Evolutionary conservation across 2,113 vertebrate species (phyloP).

Genomic region (Nipponia nippon): DNA sequence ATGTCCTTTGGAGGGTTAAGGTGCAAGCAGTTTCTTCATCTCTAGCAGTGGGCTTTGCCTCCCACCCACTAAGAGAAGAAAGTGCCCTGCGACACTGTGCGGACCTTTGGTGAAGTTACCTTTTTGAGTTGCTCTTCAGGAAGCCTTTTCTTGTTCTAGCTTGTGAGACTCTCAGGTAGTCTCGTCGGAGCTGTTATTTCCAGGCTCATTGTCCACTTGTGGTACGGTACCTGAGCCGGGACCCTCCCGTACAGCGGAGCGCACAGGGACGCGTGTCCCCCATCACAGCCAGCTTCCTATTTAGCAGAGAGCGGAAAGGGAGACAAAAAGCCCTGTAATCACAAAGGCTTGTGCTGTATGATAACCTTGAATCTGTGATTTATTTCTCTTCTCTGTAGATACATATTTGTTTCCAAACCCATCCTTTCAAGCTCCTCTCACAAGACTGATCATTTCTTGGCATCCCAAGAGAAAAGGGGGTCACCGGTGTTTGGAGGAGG

Average conservation of each 20-base stretch:
- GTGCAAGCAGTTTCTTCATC: conserved; percentile 42
- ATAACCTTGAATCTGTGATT: neutral
- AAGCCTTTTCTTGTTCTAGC: conserved; percentile 55
- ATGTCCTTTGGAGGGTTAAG: conserved; percentile 49
- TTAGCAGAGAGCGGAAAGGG: neutral
- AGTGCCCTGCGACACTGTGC: conserved; percentile 23
- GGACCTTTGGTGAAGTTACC: conserved; percentile 46
- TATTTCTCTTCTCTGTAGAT: neutral
- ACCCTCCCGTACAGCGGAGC: neutral
- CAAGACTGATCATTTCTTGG: neutral
- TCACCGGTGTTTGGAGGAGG: neutral
- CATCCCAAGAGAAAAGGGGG: conserved; percentile 1
- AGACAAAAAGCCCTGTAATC: neutral
- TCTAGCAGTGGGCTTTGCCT: conserved; percentile 53
- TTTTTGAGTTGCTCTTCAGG: conserved; percentile 53
- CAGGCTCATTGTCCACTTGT: conserved; percentile 30
- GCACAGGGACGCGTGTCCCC: neutral
- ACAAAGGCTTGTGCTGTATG: neutral
- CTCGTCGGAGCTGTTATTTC: conserved; percentile 44
- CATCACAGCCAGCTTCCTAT: neutral
- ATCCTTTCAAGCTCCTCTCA: neutral
- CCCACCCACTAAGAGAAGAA: conserved; percentile 64
- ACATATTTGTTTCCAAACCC: neutral
- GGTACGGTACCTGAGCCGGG: neutral
- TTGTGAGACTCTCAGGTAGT: conserved; percentile 44